Base-by-base conservation (phyloP, 2,113 vertebrate genomes). In the Pachycephala philippinensis region DNA sequence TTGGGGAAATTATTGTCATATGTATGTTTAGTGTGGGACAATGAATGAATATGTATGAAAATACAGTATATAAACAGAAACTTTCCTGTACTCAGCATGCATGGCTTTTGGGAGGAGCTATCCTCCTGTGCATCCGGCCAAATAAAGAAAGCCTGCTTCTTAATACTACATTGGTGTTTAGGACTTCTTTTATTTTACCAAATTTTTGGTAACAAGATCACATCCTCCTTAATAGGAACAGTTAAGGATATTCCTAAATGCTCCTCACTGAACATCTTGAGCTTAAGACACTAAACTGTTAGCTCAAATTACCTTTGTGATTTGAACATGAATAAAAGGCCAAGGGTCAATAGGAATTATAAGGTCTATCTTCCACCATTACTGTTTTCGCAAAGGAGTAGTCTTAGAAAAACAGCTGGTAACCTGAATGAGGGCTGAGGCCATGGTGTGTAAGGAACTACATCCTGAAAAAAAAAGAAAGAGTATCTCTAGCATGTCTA, bases 101-200 rank as follows among this genome's bases (percentile, higher is more conserved):
- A 59, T 11, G 33, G 23, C 30, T 82, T 81, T 82, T 69, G 18
- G 30, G 53, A 40, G 15, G 19, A 69, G 3, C 30, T 69, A 28
- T 49, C 23, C 14, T 33, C 42, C 26, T 1, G 0, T 27, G 22
- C 22, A 40, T n/a, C 53, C 1, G 0, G 14, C 24, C 0, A 0
- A 82, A 59, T 28, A 59, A 40, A 57, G 18, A 68, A 69, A 40
- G 30, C 19, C 15, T 28, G 18, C 53, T 82, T 18, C 44, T 28
- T 59, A 57, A 44, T 44, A 37, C 8, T 26, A 35, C 13, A 35
- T 24, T 10, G 4, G 45, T 31, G 31, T 61, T 31, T 35, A 52
- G 37, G 66, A 44, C 21, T 15, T 71, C 26, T 42, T 35, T 35
- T 35, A 59, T 24, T 59, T 59, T 59, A 59, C 22, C n/a, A 59